Conservation (phyloP, 2,113 vertebrate genomes). For the Calonectris borealis region DNA sequence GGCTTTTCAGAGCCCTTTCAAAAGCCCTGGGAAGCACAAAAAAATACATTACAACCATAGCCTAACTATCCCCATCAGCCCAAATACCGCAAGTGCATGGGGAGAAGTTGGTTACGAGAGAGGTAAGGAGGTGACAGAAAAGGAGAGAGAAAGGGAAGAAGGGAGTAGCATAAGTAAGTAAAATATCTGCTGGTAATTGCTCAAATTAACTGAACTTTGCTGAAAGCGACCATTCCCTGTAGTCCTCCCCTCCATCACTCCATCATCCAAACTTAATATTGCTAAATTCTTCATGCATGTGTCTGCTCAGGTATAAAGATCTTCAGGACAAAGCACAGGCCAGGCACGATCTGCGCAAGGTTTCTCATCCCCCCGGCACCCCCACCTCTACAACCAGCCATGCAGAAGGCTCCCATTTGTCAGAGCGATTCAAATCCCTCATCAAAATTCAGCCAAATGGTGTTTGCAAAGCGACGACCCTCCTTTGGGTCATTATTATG, state of each 20-base stretch:
- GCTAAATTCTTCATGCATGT: background rate
- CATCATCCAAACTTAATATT: background rate
- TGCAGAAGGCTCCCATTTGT: constrained; percentile 54
- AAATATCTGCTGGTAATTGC: background rate
- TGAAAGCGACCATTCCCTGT: background rate
- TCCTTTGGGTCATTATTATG: constrained; percentile 64
- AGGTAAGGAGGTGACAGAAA: background rate
- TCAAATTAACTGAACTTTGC: background rate
- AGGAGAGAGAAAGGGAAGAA: background rate
- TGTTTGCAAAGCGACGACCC: constrained; percentile 6
- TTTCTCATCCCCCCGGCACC: background rate
- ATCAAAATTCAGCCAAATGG: constrained; percentile 63
- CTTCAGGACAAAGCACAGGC: constrained; percentile 8
- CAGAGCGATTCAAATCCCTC: constrained; percentile 36
- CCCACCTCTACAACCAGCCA: background rate
- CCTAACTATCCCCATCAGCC: background rate
- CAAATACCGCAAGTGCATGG: background rate
- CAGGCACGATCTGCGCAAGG: background rate
- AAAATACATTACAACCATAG: background rate
- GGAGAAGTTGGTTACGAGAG: background rate
- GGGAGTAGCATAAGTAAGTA: background rate
- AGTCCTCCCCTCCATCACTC: background rate
- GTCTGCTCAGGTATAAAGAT: background rate
- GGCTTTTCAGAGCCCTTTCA: background rate
- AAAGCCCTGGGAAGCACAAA: background rate